These are phyloP conservation scores for Ichneumoninae sp. DNA, from an alignment of 2,888 invertebrate genomes.

Conservation along the genomic window DNA sequence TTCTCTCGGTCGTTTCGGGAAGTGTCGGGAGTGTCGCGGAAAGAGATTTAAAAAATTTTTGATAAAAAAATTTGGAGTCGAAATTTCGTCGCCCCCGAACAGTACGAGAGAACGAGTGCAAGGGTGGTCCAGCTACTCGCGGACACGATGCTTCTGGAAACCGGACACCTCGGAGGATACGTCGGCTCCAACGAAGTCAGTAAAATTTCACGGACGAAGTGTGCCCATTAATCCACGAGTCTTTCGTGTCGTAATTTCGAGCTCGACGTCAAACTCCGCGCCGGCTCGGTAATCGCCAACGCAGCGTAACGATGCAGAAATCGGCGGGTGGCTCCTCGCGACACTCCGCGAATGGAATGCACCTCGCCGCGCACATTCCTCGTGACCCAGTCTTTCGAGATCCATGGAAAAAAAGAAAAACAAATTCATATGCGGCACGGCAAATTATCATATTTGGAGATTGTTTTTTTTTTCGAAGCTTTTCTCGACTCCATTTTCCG, in stretches of 20 bases:
- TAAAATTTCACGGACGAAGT: slow-evolving; percentile 11
- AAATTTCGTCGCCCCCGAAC: neutral
- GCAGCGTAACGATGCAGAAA: slow-evolving; percentile 31
- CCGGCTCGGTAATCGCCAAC: neutral
- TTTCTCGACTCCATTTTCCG: neutral
- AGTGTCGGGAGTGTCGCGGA: neutral
- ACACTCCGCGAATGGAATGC: slow-evolving; percentile 27
- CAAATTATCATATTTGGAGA: neutral
- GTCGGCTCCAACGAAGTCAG: slow-evolving; percentile 58
- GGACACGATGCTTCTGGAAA: slow-evolving; percentile 55
- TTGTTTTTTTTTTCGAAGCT: neutral
- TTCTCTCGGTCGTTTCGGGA: neutral
- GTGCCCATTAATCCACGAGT: neutral
- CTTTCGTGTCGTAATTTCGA: neutral
- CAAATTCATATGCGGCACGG: neutral
- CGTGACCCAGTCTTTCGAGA: slow-evolving; percentile 28
- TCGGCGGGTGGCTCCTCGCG: neutral
- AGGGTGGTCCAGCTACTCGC: slow-evolving; percentile 33
- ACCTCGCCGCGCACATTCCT: slow-evolving; percentile 50
- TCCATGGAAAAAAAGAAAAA: neutral
- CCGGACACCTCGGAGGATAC: slow-evolving; percentile 48
- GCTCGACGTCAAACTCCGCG: neutral
- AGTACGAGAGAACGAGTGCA: neutral
- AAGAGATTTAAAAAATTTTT: neutral
- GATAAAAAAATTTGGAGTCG: neutral